These are phyloP conservation scores for Philaenus spumarius DNA, from an alignment of 1,140 invertebrate species.

Conservation along the genomic window DNA sequence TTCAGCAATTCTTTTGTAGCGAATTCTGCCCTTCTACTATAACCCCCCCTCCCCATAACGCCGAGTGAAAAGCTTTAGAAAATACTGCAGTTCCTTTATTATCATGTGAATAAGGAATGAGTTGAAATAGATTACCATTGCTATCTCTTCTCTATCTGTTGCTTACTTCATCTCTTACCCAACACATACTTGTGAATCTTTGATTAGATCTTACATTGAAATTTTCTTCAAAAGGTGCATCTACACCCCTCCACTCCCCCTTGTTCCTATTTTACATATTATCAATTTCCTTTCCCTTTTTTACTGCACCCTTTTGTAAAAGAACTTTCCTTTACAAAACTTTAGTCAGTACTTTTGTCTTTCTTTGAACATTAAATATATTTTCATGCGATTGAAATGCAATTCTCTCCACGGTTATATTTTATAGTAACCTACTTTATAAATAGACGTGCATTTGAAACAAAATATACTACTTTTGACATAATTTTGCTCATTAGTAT, in stretches of 20 bases:
- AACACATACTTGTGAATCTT: slow-evolving; percentile 18
- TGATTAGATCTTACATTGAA: slow-evolving; percentile 23
- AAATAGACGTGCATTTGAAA: no score
- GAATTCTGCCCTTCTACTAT: slow-evolving; percentile 20
- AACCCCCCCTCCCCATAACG: background rate
- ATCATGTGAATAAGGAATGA: slow-evolving; percentile 29
- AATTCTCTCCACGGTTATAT: no score
- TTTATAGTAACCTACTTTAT: no score
- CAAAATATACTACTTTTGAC: no score
- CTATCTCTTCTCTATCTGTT: slow-evolving; percentile 18
- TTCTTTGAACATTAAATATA: no score
- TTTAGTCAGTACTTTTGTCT: no score
- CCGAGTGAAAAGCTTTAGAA: slow-evolving; percentile 21
- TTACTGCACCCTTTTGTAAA: slow-evolving; percentile 8
- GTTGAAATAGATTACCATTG: slow-evolving; percentile 29
- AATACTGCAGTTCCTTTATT: slow-evolving; percentile 26
- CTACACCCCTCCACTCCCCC: background rate
- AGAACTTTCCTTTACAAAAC: no score
- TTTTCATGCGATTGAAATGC: no score
- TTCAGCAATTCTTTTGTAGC: slow-evolving; percentile 18
- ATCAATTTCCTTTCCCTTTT: slow-evolving; percentile 18
- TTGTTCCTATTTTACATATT: slow-evolving; percentile 20
- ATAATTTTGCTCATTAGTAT: no score
- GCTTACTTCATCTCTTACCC: slow-evolving; percentile 18
- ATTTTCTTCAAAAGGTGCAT: slow-evolving; percentile 20